A percentile compares a stretch with the other conserved stretches of the same genome.
Evolutionary conservation across 2,888 invertebrate species (phyloP).

Genomic region (Perizoma affinitatum): DNA sequence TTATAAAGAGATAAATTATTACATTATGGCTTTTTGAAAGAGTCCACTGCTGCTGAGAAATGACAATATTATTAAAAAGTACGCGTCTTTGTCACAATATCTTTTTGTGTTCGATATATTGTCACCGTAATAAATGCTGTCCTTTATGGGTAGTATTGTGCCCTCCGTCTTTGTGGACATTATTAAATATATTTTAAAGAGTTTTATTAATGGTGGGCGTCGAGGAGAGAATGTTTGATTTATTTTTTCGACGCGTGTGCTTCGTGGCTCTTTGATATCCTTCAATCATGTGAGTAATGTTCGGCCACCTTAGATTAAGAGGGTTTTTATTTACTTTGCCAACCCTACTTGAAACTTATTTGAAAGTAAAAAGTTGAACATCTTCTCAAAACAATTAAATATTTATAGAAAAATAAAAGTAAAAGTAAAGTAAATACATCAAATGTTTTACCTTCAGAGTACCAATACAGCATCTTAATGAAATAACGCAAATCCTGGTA

Average conservation of each 20-base stretch:
- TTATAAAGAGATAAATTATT: constrained; percentile 85
- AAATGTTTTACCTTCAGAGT: constrained; percentile 6
- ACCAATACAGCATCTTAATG: too few relatives aligned
- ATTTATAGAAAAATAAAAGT: too few relatives aligned
- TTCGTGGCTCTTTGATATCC: constrained; percentile 64
- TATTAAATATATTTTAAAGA: constrained; percentile 84
- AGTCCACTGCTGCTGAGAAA: constrained; percentile 84
- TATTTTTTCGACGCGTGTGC: constrained; percentile 84
- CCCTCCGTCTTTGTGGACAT: constrained; percentile 80
- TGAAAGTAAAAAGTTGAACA: not conserved
- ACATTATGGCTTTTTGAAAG: constrained; percentile 83
- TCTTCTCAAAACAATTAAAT: too few relatives aligned
- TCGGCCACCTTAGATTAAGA: constrained; percentile 34
- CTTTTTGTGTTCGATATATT: constrained; percentile 84
- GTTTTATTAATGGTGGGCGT: constrained; percentile 84
- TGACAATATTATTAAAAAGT: constrained; percentile 85
- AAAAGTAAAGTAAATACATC: not conserved
- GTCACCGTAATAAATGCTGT: constrained; percentile 83
- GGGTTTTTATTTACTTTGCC: not conserved
- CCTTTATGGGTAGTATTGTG: constrained; percentile 82
- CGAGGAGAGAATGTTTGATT: constrained; percentile 78
- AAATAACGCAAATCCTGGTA: too few relatives aligned
- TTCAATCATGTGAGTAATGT: constrained; percentile 67
- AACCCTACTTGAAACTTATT: not conserved
- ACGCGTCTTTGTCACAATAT: constrained; percentile 83